Conservation (phyloP, 2,888 invertebrate species). For the Leptinotarsa haldemani region DNA sequence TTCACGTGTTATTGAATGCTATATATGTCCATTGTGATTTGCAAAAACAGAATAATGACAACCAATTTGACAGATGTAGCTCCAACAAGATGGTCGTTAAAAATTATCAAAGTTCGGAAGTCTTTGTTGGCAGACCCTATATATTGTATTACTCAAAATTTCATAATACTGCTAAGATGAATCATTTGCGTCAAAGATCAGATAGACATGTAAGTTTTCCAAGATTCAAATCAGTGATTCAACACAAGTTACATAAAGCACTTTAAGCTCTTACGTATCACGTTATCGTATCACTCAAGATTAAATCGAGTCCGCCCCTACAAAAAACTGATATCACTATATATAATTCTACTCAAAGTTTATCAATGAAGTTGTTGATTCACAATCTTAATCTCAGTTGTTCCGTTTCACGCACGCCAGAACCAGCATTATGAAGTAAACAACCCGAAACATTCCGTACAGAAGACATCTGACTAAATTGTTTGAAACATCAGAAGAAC, state of each 20-base stretch:
- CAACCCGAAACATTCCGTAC: slow-evolving; percentile 5
- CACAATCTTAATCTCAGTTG: slow-evolving; percentile 34
- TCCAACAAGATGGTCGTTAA: too few relatives aligned
- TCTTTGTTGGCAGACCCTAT: too few relatives aligned
- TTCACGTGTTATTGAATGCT: too few relatives aligned
- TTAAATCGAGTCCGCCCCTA: slow-evolving; percentile 12
- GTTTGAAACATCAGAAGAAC: neutral
- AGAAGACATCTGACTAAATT: neutral
- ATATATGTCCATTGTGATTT: too few relatives aligned
- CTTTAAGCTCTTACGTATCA: neutral
- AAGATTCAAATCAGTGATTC: neutral
- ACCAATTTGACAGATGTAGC: too few relatives aligned
- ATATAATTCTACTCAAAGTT: slow-evolving; percentile 33
- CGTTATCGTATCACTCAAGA: neutral
- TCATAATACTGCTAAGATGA: too few relatives aligned
- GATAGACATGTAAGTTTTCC: neutral
- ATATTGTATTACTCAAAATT: too few relatives aligned
- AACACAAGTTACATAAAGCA: neutral
- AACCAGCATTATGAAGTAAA: slow-evolving; percentile 37
- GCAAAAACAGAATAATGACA: too few relatives aligned
- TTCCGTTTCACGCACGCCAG: slow-evolving; percentile 21
- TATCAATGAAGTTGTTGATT: slow-evolving; percentile 42
- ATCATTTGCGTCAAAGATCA: too few relatives aligned
- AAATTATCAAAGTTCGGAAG: too few relatives aligned
- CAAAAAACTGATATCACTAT: slow-evolving; percentile 20